These are phyloP conservation scores for Incurvaria masculella DNA, from an alignment of 2,888 invertebrate species.

Conservation along the genomic window DNA sequence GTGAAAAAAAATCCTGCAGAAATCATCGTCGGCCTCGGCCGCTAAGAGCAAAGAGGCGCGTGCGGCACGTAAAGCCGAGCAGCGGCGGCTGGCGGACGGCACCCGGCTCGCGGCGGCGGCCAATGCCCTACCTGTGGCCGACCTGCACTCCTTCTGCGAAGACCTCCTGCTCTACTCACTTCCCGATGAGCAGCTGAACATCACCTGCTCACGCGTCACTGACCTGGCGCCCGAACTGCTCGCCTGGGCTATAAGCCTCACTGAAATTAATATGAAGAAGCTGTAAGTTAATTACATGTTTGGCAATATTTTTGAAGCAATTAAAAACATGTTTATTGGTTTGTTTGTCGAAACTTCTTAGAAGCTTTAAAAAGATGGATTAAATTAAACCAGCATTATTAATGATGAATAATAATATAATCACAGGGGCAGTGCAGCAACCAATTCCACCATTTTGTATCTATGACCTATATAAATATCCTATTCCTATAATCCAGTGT, in stretches of 20 bases:
- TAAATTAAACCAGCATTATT: no score
- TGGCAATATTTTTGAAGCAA: background rate
- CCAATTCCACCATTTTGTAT: no score
- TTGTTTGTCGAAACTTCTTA: background rate
- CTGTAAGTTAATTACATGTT: conserved; percentile 52
- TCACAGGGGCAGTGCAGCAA: no score
- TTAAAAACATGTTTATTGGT: background rate
- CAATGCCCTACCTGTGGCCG: conserved; percentile 47
- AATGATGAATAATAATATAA: no score
- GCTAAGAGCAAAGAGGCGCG: conserved; percentile 62
- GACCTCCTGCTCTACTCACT: conserved; percentile 61
- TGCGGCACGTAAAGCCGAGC: conserved; percentile 58
- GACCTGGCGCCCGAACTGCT: conserved; percentile 55
- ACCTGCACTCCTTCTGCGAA: conserved; percentile 59
- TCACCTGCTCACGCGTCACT: conserved; percentile 57
- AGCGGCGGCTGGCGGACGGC: conserved; percentile 56
- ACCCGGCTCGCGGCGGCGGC: conserved; percentile 60
- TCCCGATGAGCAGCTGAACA: conserved; percentile 56
- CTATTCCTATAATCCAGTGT: no score
- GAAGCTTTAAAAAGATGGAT: no score
- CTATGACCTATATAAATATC: no score
- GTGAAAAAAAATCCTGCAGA: no score
- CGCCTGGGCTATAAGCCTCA: conserved; percentile 71
- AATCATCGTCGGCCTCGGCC: conserved; percentile 38
- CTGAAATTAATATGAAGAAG: conserved; percentile 74